phyloP scores from a whole-genome alignment of 2,888 invertebrate genomes.

The Eugnorisma glareosa region DNA sequence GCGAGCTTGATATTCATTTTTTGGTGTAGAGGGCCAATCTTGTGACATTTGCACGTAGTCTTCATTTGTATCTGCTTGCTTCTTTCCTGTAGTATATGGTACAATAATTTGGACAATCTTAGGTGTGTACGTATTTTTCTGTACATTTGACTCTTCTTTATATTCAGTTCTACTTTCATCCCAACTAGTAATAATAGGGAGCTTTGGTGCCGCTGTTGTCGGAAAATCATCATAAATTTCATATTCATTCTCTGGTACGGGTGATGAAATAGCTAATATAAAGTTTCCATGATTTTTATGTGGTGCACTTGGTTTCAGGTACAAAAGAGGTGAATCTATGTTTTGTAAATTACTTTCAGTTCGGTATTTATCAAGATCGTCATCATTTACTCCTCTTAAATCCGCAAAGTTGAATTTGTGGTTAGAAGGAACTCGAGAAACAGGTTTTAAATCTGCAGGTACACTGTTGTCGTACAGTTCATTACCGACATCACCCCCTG shows the following conservation, averaged over 20 bases:
- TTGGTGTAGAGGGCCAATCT: constrained; percentile 75
- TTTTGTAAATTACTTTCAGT: constrained; percentile 87
- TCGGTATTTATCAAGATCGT: constrained; percentile 86
- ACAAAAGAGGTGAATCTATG: constrained; percentile 91
- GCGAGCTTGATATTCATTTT: constrained; percentile 85
- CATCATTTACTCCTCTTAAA: constrained; percentile 84
- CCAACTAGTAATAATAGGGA: constrained; percentile 74
- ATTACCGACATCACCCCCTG: constrained; percentile 82
- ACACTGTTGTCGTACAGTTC: constrained; percentile 80
- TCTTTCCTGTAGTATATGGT: constrained; percentile 92
- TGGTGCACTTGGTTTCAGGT: constrained; percentile 88
- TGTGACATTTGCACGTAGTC: constrained; percentile 86
- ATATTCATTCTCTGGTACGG: constrained; percentile 80
- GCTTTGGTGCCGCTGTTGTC: constrained; percentile 75
- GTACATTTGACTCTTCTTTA: constrained; percentile 72
- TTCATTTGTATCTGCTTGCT: constrained; percentile 74
- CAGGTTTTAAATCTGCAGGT: constrained; percentile 76
- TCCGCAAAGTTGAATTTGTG: constrained; percentile 83
- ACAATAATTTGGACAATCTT: constrained; percentile 95
- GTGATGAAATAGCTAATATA: constrained; percentile 77
- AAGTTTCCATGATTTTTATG: constrained; percentile 89
- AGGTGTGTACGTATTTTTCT: constrained; percentile 85
- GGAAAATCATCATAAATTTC: constrained; percentile 86
- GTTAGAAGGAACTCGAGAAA: constrained; percentile 75
- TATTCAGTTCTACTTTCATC: constrained; percentile 80